Percentiles rank a stretch among this genome's conserved stretches.
These are phyloP conservation scores for Wiebesia pumilae DNA, from an alignment of 1,140 invertebrate species.

Conservation along the genomic window DNA sequence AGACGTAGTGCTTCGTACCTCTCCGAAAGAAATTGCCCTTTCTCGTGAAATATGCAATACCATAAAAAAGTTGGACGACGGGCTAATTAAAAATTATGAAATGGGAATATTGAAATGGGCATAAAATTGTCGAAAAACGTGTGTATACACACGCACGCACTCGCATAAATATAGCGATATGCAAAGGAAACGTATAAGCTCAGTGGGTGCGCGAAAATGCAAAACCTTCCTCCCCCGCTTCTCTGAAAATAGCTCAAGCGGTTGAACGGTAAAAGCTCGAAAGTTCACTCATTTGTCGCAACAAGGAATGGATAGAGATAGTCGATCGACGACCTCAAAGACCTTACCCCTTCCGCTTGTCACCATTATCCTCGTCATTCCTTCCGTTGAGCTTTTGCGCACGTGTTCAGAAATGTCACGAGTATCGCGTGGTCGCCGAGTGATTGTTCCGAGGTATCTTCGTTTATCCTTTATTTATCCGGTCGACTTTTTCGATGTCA, in stretches of 20 bases:
- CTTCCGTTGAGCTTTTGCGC: background rate
- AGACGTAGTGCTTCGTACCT: too few relatives aligned
- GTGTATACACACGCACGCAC: too few relatives aligned
- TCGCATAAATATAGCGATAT: background rate
- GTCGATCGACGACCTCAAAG: background rate
- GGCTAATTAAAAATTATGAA: background rate
- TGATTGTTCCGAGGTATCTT: background rate
- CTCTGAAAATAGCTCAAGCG: constrained; percentile 4
- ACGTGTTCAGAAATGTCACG: background rate
- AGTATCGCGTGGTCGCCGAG: background rate
- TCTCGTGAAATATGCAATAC: too few relatives aligned
- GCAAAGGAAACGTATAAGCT: background rate
- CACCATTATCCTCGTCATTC: background rate
- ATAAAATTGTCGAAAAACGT: background rate
- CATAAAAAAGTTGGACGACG: too few relatives aligned
- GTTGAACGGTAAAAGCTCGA: background rate
- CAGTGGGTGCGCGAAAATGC: background rate
- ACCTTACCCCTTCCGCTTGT: background rate
- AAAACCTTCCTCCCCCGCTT: background rate
- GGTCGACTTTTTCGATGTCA: too few relatives aligned
- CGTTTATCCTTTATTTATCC: background rate
- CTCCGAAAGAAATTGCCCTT: too few relatives aligned
- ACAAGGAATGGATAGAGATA: background rate
- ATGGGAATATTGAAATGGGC: background rate
- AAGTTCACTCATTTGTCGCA: background rate